Conservation (phyloP, 1,140 invertebrate species). For the Ceratina calcarata region DNA sequence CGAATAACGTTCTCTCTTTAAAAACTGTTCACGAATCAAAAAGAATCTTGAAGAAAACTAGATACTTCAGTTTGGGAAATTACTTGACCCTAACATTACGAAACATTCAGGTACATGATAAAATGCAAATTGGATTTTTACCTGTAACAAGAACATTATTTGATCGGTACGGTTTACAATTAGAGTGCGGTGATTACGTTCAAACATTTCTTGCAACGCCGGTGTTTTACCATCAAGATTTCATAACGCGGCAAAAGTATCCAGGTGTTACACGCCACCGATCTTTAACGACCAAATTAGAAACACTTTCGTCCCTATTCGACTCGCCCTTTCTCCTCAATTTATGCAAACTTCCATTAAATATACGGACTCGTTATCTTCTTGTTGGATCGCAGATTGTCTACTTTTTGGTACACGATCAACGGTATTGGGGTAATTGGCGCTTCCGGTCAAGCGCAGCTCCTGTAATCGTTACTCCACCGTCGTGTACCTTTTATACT, state of each 20-base stretch:
- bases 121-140: no score
- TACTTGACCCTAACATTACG: no score
- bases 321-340: background rate
- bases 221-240: background rate
- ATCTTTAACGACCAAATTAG: background rate
- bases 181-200: no score
- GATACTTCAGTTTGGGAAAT: no score
- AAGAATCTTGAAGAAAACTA: no score
- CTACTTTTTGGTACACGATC: background rate
- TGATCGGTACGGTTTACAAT: no score
- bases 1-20: no score
- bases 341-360: no score
- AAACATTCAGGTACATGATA: no score
- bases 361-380: background rate
- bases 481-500: background rate
- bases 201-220: no score
- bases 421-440: background rate
- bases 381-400: background rate
- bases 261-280: background rate
- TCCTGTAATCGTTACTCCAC: background rate
- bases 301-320: constrained; percentile 2
- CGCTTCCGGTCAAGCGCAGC: background rate
- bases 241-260: constrained; percentile 8
- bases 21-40: no score
- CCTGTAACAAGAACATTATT: no score